These are phyloP conservation scores for Hippoglossus stenolepis DNA, from an alignment of 2,113 vertebrate genomes.

Conservation along the genomic window DNA sequence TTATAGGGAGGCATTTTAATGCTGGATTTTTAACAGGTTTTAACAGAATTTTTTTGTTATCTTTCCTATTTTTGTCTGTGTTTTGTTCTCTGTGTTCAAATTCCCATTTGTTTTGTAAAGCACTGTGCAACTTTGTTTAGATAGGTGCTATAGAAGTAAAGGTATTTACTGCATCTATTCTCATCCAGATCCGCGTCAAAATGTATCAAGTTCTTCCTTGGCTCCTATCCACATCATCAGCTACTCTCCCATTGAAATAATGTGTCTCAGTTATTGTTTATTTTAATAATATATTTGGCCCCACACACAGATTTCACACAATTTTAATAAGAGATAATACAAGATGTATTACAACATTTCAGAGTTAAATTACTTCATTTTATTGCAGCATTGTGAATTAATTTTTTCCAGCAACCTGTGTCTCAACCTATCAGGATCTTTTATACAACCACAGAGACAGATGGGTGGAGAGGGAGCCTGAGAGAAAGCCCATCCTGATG, in stretches of 20 bases:
- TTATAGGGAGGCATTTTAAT: too few relatives aligned
- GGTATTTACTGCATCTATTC: too few relatives aligned
- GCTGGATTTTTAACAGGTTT: too few relatives aligned
- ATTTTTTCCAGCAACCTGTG: slow-evolving; percentile 15
- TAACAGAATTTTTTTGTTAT: too few relatives aligned
- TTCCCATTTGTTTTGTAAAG: too few relatives aligned
- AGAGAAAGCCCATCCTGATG: slow-evolving; percentile 64
- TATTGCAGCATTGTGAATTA: slow-evolving; percentile 26
- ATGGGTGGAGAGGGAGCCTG: slow-evolving; percentile 32
- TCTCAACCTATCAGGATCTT: slow-evolving; percentile 41
- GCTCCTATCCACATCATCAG: too few relatives aligned
- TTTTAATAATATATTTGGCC: not conserved
- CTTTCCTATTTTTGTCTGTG: too few relatives aligned
- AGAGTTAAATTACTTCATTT: slow-evolving; percentile 29
- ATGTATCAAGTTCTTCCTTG: too few relatives aligned
- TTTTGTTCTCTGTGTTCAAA: too few relatives aligned
- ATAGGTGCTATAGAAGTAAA: too few relatives aligned
- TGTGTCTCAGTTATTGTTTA: not conserved
- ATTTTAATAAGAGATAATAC: slow-evolving; percentile 1
- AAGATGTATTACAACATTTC: not conserved
- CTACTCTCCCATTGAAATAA: not conserved
- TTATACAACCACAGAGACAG: slow-evolving; percentile 50
- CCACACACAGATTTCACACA: slow-evolving; percentile 9
- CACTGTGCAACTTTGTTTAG: too few relatives aligned
- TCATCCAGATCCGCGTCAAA: too few relatives aligned